phyloP scores from a whole-genome alignment of 2,113 vertebrate species.

The Opisthocomus hoazin region DNA sequence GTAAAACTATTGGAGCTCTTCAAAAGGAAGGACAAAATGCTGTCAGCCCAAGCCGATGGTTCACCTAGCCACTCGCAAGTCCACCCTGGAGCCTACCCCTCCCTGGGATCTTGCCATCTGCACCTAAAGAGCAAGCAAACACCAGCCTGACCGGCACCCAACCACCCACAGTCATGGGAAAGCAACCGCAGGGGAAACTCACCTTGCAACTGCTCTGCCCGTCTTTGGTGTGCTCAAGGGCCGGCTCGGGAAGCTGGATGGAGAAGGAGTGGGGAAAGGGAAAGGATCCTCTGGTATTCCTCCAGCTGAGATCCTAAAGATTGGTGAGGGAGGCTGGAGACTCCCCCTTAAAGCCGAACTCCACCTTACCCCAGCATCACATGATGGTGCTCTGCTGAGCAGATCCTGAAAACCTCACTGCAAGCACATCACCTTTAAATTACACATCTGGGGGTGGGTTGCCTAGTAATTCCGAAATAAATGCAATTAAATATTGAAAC shows the following conservation, averaged over 20 bases:
- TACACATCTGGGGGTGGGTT: constrained; percentile 57
- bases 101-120: neutral
- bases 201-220: neutral
- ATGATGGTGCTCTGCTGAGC: constrained; percentile 46
- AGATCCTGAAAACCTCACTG: constrained; percentile 24
- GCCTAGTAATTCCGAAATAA: constrained; percentile 60
- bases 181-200: neutral
- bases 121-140: neutral
- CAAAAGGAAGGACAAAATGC: neutral
- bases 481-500: constrained; percentile 18
- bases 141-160: neutral
- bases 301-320: constrained; percentile 51
- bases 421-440: constrained; percentile 26
- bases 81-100: neutral
- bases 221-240: neutral
- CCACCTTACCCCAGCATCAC: constrained; percentile 70
- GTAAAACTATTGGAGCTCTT: neutral
- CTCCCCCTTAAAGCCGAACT: constrained; percentile 73
- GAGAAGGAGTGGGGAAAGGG: neutral
- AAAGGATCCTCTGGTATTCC: neutral
- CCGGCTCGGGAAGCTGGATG: neutral
- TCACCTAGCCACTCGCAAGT: neutral
- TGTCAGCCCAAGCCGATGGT: neutral
- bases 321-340: constrained; percentile 45
- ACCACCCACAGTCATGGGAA: neutral